Base-by-base conservation (phyloP, 2,113 vertebrate genomes). In the Oriolus oriolus region DNA sequence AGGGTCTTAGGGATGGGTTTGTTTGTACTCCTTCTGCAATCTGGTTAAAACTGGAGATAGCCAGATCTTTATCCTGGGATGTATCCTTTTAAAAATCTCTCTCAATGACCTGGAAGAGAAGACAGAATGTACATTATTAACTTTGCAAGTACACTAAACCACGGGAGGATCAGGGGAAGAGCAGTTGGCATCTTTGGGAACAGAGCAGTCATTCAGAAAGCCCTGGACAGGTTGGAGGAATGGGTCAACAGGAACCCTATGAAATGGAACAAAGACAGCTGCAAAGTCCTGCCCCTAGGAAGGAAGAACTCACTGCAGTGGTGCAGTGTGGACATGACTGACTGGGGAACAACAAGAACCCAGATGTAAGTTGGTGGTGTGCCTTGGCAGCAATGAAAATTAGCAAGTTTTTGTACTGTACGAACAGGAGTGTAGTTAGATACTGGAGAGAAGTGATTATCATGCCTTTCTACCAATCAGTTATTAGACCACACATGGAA, bases 211-310 rank as follows among this genome's bases (percentile, higher is more conserved):
- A 20, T 52, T 69, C 19, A 31, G 39, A 50, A 80, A 8, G 37
- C 24, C 14, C 7, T 60, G 33, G 13, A n/a, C 13, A 41, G 23
- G 54, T 13, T 86, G 49, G 22, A 87, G 35, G 30, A 84, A n/a
- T 3, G 9, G 7, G 2, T 42, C 0, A 0, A 47, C 23, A 56
- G 20, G 18, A 44, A 11, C 30, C 6, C 39, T 23, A 16, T 17
- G 42, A 57, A 52, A 66, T 0, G 35, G 33, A 85, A 26, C 1
- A 4, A 44, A 44, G 56, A 42, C 5, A 61, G 15, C 7, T 50
- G 13, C 10, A 30, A 69, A 80, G 18, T 65, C 37, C 54, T 81
- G 20, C 6, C 23, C 18, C 13, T 1, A 5, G 5, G 41, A 87
- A 45, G 44, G 39, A 50, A 45, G 39, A 81, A 49, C 2, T 54